Conservation (phyloP, 2,888 invertebrate genomes). For the Acanthosepion lycidas region DNA sequence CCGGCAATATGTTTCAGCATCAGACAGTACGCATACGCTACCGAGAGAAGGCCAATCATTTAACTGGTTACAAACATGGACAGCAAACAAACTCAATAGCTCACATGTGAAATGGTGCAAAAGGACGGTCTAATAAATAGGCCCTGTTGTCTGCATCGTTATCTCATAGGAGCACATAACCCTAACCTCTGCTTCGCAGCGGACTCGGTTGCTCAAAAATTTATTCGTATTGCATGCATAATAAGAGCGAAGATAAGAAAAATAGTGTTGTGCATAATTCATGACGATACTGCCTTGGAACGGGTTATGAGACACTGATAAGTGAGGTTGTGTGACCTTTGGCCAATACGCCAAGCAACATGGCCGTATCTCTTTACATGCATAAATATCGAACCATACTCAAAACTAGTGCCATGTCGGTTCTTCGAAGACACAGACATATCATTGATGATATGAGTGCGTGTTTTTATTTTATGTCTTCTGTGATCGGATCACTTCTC, state of each 20-base stretch:
- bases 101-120: not conserved
- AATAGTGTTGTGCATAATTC: not conserved
- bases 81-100: not conserved
- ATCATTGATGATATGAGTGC: not conserved
- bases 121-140: not conserved
- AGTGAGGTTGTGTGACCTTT: slow-evolving; percentile 33
- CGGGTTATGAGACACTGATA: not conserved
- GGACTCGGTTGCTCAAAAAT: not conserved
- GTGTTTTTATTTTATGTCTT: not conserved
- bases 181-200: not conserved
- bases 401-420: not conserved
- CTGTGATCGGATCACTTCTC: not conserved
- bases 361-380: slow-evolving; percentile 1
- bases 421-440: not conserved
- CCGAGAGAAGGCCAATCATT: not conserved
- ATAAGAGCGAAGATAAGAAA: not conserved
- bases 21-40: not conserved
- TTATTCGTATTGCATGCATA: not conserved
- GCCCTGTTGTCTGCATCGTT: not conserved
- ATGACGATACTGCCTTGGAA: not conserved
- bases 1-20: not conserved
- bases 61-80: not conserved
- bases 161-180: not conserved
- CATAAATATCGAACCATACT: not conserved
- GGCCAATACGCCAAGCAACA: not conserved